Evolutionary conservation across 2,888 invertebrate species (phyloP), one percentile per base, ranked within the genome.

Genomic region (Eudemis profundana): DNA sequence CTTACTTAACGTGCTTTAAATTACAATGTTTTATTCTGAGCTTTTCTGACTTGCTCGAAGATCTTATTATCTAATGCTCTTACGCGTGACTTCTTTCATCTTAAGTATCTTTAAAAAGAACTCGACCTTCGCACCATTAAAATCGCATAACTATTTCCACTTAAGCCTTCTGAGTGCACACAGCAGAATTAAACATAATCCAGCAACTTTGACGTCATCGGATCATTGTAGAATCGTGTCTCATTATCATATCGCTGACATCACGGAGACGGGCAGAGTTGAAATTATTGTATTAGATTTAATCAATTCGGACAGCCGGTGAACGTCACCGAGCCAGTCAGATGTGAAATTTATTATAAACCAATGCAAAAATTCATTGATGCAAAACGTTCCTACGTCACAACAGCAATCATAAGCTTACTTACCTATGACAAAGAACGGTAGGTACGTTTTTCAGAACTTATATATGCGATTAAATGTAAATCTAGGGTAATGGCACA

Each of bases 161-260:
- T 56, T 29, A 36, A 49, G 14, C 38, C 40, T 40, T 47, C 56
- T 49, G 49, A 54, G 40, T 56, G 27, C 38, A 23, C 36, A 47
- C 10, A 27, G 36, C 21, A 49, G 4, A 14, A 38, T 42, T 61
- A 42, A 61, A 19, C n/a, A 40, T 49, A 49, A 23, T 5, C 23
- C 15, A 44, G 36, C 27, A 14, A 29, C 54, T 40, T 46, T 46
- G 57, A 64, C 64, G 57, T 57, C 64, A 64, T 64, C 36, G 12
- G 44, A 59, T 64, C 57, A 59, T 51, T 59, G 57, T 27, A 64
- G 44, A 50, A 64, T 51, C 57, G 63, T 36, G 56, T 17, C 49
- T 57, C 56, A 63, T 63, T 63, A 64, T 19, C 49, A 49, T 50
- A 50, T 23, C 29, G 29, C 44, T 64, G 64, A 51, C 57, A 51